Evolutionary conservation across 2,888 invertebrate species (phyloP).

Genomic region (Didymodactylos carnosus): DNA sequence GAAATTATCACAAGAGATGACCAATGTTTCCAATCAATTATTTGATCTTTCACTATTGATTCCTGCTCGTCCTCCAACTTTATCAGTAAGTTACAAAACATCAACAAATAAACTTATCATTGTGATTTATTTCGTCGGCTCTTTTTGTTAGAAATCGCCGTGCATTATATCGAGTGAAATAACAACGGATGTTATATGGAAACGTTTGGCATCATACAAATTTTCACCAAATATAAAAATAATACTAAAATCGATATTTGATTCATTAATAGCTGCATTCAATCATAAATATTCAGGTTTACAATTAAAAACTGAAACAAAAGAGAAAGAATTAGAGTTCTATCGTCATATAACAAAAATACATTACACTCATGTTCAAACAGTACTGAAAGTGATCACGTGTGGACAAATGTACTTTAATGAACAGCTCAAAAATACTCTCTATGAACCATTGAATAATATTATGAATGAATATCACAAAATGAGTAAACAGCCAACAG

Average conservation of each 20-base stretch:
- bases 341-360: background rate
- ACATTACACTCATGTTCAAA: background rate
- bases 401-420: background rate
- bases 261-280: background rate
- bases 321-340: background rate
- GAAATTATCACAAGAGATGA: background rate
- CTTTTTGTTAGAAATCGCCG: too few species aligned
- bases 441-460: background rate
- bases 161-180: too few species aligned
- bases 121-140: too few species aligned
- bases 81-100: too few species aligned
- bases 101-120: too few species aligned
- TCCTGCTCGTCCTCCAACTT: too few species aligned
- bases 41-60: background rate
- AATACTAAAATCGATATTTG: background rate
- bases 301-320: background rate
- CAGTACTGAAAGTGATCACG: background rate
- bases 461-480: background rate
- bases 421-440: background rate
- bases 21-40: background rate
- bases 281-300: background rate
- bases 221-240: background rate
- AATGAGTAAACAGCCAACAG: background rate
- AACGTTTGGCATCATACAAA: background rate
- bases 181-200: background rate